Evolutionary conservation across 2,797 vertebrate species (phyloP).

Genomic region (Mus caroli): DNA sequence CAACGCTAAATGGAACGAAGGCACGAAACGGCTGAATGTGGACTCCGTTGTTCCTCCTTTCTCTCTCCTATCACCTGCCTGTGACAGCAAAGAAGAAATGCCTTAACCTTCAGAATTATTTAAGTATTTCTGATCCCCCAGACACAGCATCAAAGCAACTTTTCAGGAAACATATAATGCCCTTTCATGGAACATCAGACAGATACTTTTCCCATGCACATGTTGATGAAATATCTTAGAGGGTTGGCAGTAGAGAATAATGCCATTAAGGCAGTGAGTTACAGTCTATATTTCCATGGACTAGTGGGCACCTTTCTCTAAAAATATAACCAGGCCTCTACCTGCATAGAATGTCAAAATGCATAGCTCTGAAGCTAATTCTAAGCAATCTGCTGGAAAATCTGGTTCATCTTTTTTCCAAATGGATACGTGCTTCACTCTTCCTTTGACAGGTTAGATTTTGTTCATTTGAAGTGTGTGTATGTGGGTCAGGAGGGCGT

Average conservation of each 20-base stretch:
- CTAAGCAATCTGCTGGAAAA: constrained; percentile 60
- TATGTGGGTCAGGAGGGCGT: neutral
- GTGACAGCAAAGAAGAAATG: neutral
- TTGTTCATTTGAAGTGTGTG: constrained; percentile 63
- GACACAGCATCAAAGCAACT: neutral
- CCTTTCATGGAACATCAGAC: neutral
- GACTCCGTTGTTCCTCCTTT: neutral
- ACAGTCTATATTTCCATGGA: neutral
- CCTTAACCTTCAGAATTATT: neutral
- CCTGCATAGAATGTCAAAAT: constrained; percentile 51
- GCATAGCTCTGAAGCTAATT: constrained; percentile 50
- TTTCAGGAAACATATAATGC: neutral
- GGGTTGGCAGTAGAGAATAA: neutral
- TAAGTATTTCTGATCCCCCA: constrained; percentile 36
- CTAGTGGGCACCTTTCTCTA: neutral
- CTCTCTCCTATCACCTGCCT: neutral
- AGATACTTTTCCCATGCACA: neutral
- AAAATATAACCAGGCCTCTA: neutral
- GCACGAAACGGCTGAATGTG: constrained; percentile 57
- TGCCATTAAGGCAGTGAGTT: neutral
- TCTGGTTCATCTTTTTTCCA: constrained; percentile 16
- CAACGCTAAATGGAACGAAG: constrained; percentile 35
- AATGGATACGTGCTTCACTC: constrained; percentile 60
- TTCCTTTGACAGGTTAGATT: constrained; percentile 58
- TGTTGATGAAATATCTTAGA: neutral